Evolutionary conservation across 2,888 invertebrate genomes (phyloP).

Genomic region (Vannuccia rotundouncinata): DNA sequence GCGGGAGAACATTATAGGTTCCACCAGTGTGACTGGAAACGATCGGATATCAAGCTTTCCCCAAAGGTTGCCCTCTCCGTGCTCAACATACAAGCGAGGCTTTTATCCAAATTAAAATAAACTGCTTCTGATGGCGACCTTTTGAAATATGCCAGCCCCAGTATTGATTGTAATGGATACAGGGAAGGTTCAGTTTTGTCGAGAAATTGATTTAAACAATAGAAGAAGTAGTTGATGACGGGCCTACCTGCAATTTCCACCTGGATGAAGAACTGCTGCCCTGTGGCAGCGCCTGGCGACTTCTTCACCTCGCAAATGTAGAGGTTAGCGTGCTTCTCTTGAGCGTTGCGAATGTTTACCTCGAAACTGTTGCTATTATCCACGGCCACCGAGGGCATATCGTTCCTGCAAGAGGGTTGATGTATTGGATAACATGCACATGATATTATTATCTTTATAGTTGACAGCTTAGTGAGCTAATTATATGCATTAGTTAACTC

Average conservation of each 20-base stretch:
- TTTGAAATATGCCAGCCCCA: not conserved
- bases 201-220: too few species aligned
- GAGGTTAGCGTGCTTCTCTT: not conserved
- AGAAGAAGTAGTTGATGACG: too few species aligned
- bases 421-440: too few species aligned
- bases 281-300: not conserved
- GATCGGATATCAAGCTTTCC: not conserved
- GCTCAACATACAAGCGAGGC: not conserved
- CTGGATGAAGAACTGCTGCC: constrained; percentile 1
- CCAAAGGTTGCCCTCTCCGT: not conserved
- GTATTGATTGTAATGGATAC: not conserved
- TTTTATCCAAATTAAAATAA: not conserved
- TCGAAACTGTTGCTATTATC: not conserved
- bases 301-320: not conserved
- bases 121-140: not conserved
- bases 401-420: not conserved
- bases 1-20: too few species aligned
- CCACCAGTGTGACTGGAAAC: not conserved
- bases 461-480: too few species aligned
- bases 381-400: not conserved
- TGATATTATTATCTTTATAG: too few species aligned
- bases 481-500: too few species aligned
- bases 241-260: constrained; percentile 2
- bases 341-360: not conserved
- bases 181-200: too few species aligned